phyloP scores from a whole-genome alignment of 2,888 invertebrate species.

The Ophonus ardosiacus region DNA sequence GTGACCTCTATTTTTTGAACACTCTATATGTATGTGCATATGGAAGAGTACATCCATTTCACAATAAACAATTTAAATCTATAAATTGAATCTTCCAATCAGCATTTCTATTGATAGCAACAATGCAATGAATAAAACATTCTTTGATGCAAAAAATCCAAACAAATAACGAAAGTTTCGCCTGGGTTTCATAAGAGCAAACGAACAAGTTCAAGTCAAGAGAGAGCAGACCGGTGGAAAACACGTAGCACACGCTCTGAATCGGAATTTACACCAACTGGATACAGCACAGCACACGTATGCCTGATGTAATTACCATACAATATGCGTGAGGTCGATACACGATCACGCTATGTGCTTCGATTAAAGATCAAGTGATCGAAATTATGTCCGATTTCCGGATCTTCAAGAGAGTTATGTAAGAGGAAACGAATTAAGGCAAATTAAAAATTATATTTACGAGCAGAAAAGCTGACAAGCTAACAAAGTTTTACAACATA shows the following conservation, averaged over 20 bases:
- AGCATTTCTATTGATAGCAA: background rate
- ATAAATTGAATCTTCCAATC: background rate
- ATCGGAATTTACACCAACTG: conserved; percentile 18
- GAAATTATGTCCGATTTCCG: conserved; percentile 3
- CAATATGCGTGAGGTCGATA: conserved; percentile 26
- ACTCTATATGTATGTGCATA: background rate
- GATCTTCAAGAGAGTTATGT: background rate
- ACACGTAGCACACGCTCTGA: conserved; percentile 13
- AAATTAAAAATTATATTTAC: no score
- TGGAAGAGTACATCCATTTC: no score
- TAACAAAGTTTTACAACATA: no score
- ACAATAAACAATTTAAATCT: background rate
- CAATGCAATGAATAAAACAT: background rate
- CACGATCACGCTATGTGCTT: conserved; percentile 9
- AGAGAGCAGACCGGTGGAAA: conserved; percentile 32
- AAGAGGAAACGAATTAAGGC: background rate
- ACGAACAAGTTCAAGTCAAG: conserved; percentile 37
- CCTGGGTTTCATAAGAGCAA: conserved; percentile 24
- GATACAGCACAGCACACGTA: background rate
- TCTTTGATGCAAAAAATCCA: conserved; percentile 22
- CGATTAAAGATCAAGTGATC: background rate
- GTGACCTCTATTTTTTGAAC: no score
- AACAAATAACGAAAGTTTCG: conserved; percentile 44
- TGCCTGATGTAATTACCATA: conserved; percentile 43
- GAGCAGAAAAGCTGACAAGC: no score